Base-by-base conservation (phyloP, 2,797 vertebrate genomes). In the Phalloptychus januarius region DNA sequence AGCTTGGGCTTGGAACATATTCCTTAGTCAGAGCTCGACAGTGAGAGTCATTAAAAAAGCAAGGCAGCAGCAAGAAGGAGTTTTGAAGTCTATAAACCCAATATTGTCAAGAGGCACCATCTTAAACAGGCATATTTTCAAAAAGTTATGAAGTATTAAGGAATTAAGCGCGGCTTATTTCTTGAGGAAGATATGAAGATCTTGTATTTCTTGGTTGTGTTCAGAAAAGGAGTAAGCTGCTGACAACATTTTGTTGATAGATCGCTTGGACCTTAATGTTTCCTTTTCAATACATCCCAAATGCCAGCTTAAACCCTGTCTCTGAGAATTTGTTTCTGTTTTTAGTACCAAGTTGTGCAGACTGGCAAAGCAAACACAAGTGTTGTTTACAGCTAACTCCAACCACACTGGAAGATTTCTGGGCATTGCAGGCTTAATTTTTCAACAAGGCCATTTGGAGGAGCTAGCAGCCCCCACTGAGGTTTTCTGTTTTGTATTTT, bases 361-460 rank as follows among this genome's bases (percentile, higher is more conserved):
- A n/a, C 16, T 44, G 67, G 67, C 67, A 70, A 28, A 40, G 25
- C 40, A 70, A 44, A 70, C 25, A 42, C 12, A 7, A 44, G 40
- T 44, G 40, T 70, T 42, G 23, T 44, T 70, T 28, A 16, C n/a
- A 44, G 67, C 44, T 44, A 15, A 44, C 16, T 70, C 25, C 67
- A 31, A 28, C 25, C 38, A 28, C 12, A 42, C 67, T 44, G 40
- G 13, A 70, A 70, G 38, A 44, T 70, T 70, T 44, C 67, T 44
- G 67, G 67, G 67, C 67, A 70, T 16, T n/a, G 67, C 25, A 28
- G 25, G 40, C 67, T 44, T 70, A 44, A 44, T 16, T 44, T 44
- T 70, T 44, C 25, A 70, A 44, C 40, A 70, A 70, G 40, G 40
- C 67, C 67, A 70, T 44, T 70, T 69, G 65, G 38, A 69, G 5